Evolutionary conservation across 2,888 invertebrate species (phyloP).

Genomic region (Meandrusa payeni): DNA sequence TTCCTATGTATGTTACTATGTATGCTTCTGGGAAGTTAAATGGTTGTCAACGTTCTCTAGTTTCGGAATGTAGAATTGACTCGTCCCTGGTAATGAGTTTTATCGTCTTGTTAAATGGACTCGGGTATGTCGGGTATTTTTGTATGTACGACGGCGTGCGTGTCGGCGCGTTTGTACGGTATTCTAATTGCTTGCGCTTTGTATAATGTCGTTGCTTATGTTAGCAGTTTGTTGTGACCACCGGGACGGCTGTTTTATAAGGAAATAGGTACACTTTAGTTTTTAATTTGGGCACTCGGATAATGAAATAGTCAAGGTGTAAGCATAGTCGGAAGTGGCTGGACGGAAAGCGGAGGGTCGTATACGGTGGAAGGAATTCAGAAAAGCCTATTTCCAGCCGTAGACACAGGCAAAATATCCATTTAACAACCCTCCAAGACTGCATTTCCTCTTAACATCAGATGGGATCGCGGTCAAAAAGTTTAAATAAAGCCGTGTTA

Average conservation of each 20-base stretch:
- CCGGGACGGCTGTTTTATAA: neutral
- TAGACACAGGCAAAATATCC: too few relatives aligned
- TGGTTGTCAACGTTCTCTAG: conserved; percentile 17
- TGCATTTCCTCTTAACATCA: too few relatives aligned
- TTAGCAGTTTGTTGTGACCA: neutral
- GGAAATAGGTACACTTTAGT: too few relatives aligned
- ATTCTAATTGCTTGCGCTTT: conserved; percentile 15
- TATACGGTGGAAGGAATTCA: too few relatives aligned
- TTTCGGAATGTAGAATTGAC: conserved; percentile 23
- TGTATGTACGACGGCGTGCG: conserved; percentile 1
- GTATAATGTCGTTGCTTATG: neutral
- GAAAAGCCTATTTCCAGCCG: too few relatives aligned
- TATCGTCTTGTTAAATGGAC: conserved; percentile 8
- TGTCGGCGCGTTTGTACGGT: conserved; percentile 14
- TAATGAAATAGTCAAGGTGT: too few relatives aligned
- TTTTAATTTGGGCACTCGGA: too few relatives aligned
- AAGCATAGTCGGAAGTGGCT: too few relatives aligned
- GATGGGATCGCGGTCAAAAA: too few relatives aligned
- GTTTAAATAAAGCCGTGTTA: too few relatives aligned
- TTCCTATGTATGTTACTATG: conserved; percentile 23
- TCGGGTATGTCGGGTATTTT: conserved; percentile 3
- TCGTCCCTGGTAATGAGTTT: conserved; percentile 14
- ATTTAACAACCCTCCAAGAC: too few relatives aligned
- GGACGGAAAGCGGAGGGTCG: too few relatives aligned
- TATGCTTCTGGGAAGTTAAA: conserved; percentile 22